These are phyloP conservation scores for Planiliza haematocheilus DNA, from an alignment of 2,113 vertebrate species.

Conservation along the genomic window DNA sequence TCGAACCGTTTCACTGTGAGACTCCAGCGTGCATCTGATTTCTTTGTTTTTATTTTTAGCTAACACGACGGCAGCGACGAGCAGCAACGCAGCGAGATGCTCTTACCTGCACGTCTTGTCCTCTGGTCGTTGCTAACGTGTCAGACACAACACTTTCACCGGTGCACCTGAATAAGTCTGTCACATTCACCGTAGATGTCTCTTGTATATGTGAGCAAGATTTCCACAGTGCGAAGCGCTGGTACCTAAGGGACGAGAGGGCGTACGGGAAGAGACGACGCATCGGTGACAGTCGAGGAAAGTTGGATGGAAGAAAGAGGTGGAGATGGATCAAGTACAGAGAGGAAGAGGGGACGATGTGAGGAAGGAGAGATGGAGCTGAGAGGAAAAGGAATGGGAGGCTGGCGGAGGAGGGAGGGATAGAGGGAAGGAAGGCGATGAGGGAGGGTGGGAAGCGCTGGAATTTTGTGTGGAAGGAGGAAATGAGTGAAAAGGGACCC, in stretches of 20 bases:
- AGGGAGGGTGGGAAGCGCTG: slow-evolving; percentile 1
- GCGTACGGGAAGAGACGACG: no score
- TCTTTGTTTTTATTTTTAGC: no score
- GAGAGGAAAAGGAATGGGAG: background rate
- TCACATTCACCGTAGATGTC: no score
- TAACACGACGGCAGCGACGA: no score
- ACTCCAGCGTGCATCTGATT: no score
- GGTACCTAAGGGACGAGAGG: no score
- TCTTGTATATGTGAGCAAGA: no score
- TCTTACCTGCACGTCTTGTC: no score
- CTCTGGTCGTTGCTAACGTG: no score
- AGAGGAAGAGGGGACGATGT: background rate
- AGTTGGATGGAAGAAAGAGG: background rate
- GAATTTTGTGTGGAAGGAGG: slow-evolving; percentile 7
- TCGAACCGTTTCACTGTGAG: no score
- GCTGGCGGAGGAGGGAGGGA: background rate
- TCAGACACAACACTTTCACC: background rate
- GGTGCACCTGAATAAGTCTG: background rate
- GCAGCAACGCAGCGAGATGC: no score
- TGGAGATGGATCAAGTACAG: background rate
- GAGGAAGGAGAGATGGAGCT: background rate
- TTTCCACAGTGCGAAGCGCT: no score
- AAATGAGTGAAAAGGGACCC: background rate
- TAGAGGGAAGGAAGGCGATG: background rate
- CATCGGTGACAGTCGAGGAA: background rate